Conservation (phyloP, 2,113 vertebrate species). For the Aplodontia rufa region DNA sequence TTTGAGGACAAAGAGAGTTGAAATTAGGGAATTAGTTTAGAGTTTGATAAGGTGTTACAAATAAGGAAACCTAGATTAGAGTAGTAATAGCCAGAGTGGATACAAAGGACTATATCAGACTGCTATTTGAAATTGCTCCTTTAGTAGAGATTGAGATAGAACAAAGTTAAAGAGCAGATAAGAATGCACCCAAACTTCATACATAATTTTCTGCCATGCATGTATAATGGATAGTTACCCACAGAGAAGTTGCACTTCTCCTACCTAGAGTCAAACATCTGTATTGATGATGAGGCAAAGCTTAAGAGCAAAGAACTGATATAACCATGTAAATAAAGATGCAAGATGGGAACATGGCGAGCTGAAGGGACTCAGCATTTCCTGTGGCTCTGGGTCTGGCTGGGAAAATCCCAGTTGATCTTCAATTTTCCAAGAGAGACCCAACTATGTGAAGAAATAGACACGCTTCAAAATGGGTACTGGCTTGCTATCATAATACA, state of each 20-base stretch:
- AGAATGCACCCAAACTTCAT: background rate
- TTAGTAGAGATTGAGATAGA: background rate
- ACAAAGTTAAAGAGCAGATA: background rate
- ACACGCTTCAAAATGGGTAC: too few species aligned
- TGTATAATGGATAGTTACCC: background rate
- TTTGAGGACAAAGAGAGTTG: background rate
- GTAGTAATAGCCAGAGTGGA: background rate
- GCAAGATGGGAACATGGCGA: background rate
- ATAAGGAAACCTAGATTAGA: background rate
- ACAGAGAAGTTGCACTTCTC: background rate
- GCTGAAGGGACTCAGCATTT: too few species aligned
- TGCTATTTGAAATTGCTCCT: background rate
- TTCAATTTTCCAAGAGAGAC: too few species aligned
- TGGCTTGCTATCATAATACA: too few species aligned
- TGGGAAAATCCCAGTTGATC: too few species aligned
- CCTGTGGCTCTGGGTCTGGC: too few species aligned
- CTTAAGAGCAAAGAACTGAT: background rate
- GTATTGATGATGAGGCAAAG: background rate
- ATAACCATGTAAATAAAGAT: background rate
- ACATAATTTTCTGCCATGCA: background rate
- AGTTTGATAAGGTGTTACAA: background rate
- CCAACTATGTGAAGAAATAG: too few species aligned
- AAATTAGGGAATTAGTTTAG: background rate
- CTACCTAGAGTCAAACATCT: background rate
- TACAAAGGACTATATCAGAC: background rate